Conservation (phyloP, 2,888 invertebrate genomes). For the Cynaeus angustus region DNA sequence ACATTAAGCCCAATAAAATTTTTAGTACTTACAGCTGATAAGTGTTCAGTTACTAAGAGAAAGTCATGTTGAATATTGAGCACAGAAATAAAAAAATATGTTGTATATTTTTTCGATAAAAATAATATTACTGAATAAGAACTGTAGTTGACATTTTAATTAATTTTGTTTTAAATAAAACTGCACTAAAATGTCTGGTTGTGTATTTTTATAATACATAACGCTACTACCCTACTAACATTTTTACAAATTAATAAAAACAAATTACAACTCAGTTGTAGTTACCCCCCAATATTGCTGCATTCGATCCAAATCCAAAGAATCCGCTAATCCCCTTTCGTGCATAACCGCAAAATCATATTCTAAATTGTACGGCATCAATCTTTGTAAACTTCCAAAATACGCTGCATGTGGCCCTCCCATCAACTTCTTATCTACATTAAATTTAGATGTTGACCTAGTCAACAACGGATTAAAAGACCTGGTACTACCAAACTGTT, state of each 20-base stretch:
- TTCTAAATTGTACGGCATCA: conserved; percentile 89
- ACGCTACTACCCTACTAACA: too few relatives aligned
- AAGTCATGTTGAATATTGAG: too few relatives aligned
- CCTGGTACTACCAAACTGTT: conserved; percentile 86
- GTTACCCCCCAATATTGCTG: conserved; percentile 94
- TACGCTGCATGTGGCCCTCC: conserved; percentile 91
- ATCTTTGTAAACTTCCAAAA: conserved; percentile 87
- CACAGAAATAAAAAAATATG: too few relatives aligned
- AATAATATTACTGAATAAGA: too few relatives aligned
- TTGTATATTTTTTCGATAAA: too few relatives aligned
- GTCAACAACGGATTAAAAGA: conserved; percentile 81
- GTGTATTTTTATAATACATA: too few relatives aligned
- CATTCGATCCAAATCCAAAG: conserved; percentile 88
- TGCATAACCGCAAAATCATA: conserved; percentile 90
- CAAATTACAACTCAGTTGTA: conserved; percentile 82
- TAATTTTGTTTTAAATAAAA: too few relatives aligned
- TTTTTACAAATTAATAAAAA: conserved; percentile 14
- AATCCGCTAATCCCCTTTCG: conserved; percentile 83
- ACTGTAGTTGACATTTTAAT: too few relatives aligned
- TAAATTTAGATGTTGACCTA: conserved; percentile 76
- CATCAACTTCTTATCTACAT: conserved; percentile 76
- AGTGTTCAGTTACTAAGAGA: too few relatives aligned
- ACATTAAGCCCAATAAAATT: too few relatives aligned
- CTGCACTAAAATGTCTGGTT: too few relatives aligned
- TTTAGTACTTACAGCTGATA: too few relatives aligned